Percentiles rank a stretch among this genome's conserved stretches.
Conservation (phyloP, 1,140 invertebrate species). For the Drosophila teissieri region DNA sequence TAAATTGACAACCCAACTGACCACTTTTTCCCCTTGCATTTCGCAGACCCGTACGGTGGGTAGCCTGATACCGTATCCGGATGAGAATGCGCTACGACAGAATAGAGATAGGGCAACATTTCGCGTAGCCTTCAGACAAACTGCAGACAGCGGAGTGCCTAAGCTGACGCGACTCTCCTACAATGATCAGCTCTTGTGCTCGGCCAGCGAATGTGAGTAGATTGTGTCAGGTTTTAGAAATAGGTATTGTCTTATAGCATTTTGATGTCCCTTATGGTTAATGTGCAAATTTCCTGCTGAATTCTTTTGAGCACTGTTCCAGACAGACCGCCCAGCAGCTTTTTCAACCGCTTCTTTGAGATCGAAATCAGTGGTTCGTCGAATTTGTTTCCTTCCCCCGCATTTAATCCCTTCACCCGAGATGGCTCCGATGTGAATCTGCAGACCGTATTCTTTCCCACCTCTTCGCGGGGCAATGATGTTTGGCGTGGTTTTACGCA, state of each 20-base stretch:
- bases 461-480: slow-evolving; percentile 2
- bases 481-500: slow-evolving; percentile 1
- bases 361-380: slow-evolving; percentile 1
- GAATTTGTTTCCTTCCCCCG: background rate
- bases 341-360: slow-evolving; percentile 55
- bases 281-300: background rate
- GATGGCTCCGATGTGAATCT: slow-evolving; percentile 19
- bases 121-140: slow-evolving; percentile 37
- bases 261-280: background rate
- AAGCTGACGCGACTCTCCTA: slow-evolving; percentile 44
- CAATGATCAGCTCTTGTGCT: slow-evolving; percentile 45
- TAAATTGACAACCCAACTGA: slow-evolving; percentile 11
- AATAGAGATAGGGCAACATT: slow-evolving; percentile 18
- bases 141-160: slow-evolving; percentile 18
- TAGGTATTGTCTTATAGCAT: background rate
- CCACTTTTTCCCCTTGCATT: slow-evolving; percentile 11
- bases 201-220: slow-evolving; percentile 55
- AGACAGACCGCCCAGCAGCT: slow-evolving; percentile 44
- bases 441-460: slow-evolving; percentile 19
- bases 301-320: background rate
- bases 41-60: slow-evolving; percentile 45
- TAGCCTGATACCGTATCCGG: slow-evolving; percentile 49
- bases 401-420: slow-evolving; percentile 4
- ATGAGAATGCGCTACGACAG: slow-evolving; percentile 14
- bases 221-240: background rate